These are phyloP conservation scores for Apis laboriosa DNA, from an alignment of 1,140 invertebrate species.

Conservation along the genomic window DNA sequence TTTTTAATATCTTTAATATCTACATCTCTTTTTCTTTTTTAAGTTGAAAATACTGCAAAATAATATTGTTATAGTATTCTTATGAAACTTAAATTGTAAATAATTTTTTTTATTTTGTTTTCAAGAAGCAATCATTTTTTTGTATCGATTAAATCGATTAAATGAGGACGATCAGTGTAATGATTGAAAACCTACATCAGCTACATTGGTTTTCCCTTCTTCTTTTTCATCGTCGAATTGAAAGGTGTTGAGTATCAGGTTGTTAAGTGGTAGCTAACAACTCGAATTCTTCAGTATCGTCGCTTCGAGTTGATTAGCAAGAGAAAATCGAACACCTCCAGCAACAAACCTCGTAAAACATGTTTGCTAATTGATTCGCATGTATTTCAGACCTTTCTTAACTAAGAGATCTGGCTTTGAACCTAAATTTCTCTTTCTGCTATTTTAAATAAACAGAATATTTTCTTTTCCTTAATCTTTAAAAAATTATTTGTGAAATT, in stretches of 20 bases:
- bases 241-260: slow-evolving; percentile 39
- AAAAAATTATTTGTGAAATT: neutral
- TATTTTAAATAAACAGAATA: neutral
- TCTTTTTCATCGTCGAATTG: slow-evolving; percentile 5
- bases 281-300: slow-evolving; percentile 42
- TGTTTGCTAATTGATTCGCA: slow-evolving; percentile 30
- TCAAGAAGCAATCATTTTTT: neutral
- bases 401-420: too few relatives aligned
- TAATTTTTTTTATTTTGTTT: neutral
- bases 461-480: neutral
- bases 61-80: neutral
- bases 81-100: neutral
- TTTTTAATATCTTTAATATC: slow-evolving; percentile 33
- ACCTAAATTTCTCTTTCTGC: neutral
- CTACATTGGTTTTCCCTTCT: slow-evolving; percentile 3
- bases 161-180: neutral
- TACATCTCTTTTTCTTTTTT: neutral
- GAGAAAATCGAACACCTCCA: slow-evolving; percentile 41
- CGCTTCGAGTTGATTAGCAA: slow-evolving; percentile 38
- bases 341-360: neutral
- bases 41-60: neutral
- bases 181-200: slow-evolving; percentile 1
- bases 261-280: slow-evolving; percentile 53
- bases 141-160: neutral
- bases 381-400: neutral